Evolutionary conservation across 1,140 invertebrate genomes (phyloP), one percentile per base, ranked within the genome.

Genomic region (Lutraria rhynchaena): DNA sequence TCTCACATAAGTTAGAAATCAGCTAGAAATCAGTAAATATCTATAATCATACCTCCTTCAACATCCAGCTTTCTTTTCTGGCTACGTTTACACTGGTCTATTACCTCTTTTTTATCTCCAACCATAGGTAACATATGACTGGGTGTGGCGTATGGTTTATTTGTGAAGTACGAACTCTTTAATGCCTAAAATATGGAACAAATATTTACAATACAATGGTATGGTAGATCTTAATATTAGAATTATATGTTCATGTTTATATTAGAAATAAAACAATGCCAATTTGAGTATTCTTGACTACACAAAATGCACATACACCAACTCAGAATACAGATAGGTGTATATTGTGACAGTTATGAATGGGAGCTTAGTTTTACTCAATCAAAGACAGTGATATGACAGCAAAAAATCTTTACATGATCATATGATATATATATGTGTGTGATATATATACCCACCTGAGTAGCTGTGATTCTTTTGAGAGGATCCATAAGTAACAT

Each of bases 401-500:
- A n/a, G n/a, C n/a, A n/a, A n/a, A n/a, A n/a, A n/a, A n/a, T n/a
- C n/a, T n/a, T n/a, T n/a, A n/a, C n/a, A n/a, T n/a, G n/a, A n/a
- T n/a, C n/a, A n/a, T n/a, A n/a, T n/a, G n/a, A n/a, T n/a, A n/a
- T n/a, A n/a, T n/a, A n/a, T n/a, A n/a, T n/a, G n/a, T n/a, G n/a
- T n/a, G n/a, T 13, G 24, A 58, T 9, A 4, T 19, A n/a, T n/a
- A n/a, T 15, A 44, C 41, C 75, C 92, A 95, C 95, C 94, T 95
- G 90, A 96, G 95, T 95, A 86, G 97, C 97, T 31, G 95, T 95
- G 88, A 96, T 96, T 83, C 99, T 94, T 63, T 95, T 95, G 0
- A 96, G 91, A 5, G 99, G 99, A 94, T 98, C 96, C 82, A 99
- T 94, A 19, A 94, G 93, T 0, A 99, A 93, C 67, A 99, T 93